Base-by-base conservation (phyloP, 2,113 vertebrate genomes). In the Melospiza georgiana region DNA sequence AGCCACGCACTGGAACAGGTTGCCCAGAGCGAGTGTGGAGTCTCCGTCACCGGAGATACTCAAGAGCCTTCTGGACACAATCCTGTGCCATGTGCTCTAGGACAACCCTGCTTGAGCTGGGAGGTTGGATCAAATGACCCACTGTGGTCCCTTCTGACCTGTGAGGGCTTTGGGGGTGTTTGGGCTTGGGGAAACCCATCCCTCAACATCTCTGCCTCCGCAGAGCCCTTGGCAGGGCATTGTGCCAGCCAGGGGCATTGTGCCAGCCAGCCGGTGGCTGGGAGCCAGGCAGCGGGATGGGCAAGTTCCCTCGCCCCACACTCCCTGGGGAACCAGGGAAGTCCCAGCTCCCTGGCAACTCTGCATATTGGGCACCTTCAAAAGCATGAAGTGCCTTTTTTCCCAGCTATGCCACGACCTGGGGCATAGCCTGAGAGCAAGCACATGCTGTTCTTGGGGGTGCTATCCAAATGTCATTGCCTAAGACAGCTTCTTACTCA, bases 221-320 rank as follows among this genome's bases (percentile, higher is more conserved):
- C 52, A 10, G 84, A 44, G 12, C 7, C 16, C 31, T 8, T 3
- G 43, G 15, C n/a, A 4, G 25, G 41, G 31, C 18, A 2, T 1
- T 25, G 13, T 48, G 37, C 30, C 37, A 11, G 41, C 9, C 1
- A 10, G 4, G 25, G 41, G 31, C 18, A 2, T 1, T 25, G 13
- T 48, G 37, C 30, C 37, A 11, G 41, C 9, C 1, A 10, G 51
- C 5, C 5, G 6, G 57, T 30, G 7, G 21, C 4, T n/a, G 62
- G 18, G 31, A 54, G 62, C 52, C 23, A 22, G 62, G 5, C 8
- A 37, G 31, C 16, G 85, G 46, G 13, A 5, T 20, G 33, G 20
- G 37, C 54, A 0, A 10, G 51, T 16, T 25, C 35, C 4, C 3
- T 5, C 11, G 11, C 23, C 37, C 49, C 4, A 0, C 44, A 2